Evolutionary conservation across 1,140 invertebrate species (phyloP), one percentile per base, ranked within the genome.

Genomic region (Scylla paramamosain): DNA sequence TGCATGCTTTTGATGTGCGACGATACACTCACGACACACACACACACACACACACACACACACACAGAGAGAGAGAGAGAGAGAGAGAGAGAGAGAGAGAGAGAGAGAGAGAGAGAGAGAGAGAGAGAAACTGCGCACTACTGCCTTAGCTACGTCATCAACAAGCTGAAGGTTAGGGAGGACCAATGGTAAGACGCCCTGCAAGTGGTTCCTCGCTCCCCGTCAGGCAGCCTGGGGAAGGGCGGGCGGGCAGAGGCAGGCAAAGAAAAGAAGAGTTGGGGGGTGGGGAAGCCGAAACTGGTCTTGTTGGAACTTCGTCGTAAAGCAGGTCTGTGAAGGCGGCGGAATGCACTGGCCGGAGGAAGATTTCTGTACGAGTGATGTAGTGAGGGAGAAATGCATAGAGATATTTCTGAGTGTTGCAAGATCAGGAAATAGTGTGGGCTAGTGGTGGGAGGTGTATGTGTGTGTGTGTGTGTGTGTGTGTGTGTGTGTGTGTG

Each of bases 51-150:
- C 16, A 67, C 45, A 52, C 45, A 91, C n/a, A 67, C 39, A 91
- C 39, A 59, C 25, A 59, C 25, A 59, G 89, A 91, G 45, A 67
- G 52, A 52, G 45, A 67, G 90, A 31, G 45, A 67, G 90, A 67
- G 90, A 67, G 45, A 28, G 89, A 59, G 89, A 48, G 89, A 91
- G 48, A 59, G 89, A 91, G 89, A 59, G 48, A 77, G 90, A 77
- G 46, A 28, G 90, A 77, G 46, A 77, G 90, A 59, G 46, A 77
- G 59, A 59, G 31, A 77, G 90, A 59, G n/a, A 77, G 59, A 59
- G 46, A 48, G 87, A 77, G 67, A 77, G 67, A 77, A n/a, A 77
- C 67, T 77, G 67, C 67, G 67, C 67, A 77, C 67, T n/a, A 77
- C 25, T 77, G 67, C 67, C 67, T n/a, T n/a, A 20, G 67, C 25